Percentiles rank a stretch among this genome's conserved stretches.
These are phyloP conservation scores for Pseudomyrmex sp. DNA, from an alignment of 1,140 invertebrate genomes.

Conservation along the genomic window DNA sequence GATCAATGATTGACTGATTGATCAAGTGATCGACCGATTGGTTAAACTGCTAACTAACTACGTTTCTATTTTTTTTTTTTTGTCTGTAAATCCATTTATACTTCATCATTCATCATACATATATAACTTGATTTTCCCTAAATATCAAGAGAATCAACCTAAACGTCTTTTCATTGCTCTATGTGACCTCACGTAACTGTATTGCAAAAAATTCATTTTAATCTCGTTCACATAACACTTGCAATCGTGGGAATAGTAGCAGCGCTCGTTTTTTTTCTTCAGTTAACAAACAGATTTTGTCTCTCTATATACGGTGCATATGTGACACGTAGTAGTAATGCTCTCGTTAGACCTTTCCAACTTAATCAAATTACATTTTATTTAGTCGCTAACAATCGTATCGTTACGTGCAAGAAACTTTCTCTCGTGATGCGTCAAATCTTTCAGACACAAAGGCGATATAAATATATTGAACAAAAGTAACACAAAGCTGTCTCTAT, in stretches of 20 bases:
- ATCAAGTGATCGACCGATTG: conserved; percentile 20
- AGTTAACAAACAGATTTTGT: conserved; percentile 61
- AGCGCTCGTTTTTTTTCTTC: conserved; percentile 49
- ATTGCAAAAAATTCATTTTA: conserved; percentile 19
- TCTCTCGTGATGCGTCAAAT: conserved; percentile 42
- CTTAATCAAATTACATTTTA: conserved; percentile 49
- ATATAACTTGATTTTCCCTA: conserved; percentile 65
- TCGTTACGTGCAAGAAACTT: conserved; percentile 43
- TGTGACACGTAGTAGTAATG: conserved; percentile 7
- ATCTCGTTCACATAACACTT: conserved; percentile 13
- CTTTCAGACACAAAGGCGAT: conserved; percentile 40
- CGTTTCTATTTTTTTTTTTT: too few species aligned
- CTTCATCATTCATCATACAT: conserved; percentile 53
- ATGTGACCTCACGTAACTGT: conserved; percentile 40
- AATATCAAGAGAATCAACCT: conserved; percentile 61
- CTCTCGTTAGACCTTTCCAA: conserved; percentile 74
- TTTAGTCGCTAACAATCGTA: conserved; percentile 31
- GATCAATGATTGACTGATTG: conserved; percentile 12
- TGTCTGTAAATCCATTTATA: conserved; percentile 54
- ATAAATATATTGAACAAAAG: conserved; percentile 62
- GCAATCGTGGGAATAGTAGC: conserved; percentile 62
- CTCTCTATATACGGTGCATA: conserved; percentile 13
- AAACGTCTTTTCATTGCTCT: conserved; percentile 47
- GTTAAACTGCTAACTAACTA: conserved; percentile 45
- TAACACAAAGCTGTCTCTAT: conserved; percentile 65